Conservation (phyloP, 2,888 invertebrate genomes). For the Mythimna impura region DNA sequence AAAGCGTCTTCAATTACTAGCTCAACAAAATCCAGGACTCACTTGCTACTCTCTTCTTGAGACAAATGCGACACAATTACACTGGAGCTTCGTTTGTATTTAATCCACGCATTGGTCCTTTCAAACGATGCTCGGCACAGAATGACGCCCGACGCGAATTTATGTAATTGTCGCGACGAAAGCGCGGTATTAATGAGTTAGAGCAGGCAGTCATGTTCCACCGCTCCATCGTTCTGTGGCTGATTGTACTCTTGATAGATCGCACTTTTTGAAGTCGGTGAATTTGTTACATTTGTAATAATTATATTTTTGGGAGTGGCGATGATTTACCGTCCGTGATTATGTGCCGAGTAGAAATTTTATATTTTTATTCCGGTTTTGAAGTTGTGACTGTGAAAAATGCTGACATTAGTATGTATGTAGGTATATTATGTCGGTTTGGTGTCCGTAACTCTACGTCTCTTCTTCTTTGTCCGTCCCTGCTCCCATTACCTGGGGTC, state of each 20-base stretch:
- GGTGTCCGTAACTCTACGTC: too few relatives aligned
- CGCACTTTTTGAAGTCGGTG: slow-evolving; percentile 24
- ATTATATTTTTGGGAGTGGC: slow-evolving; percentile 14
- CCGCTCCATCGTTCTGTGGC: slow-evolving; percentile 19
- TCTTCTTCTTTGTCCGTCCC: too few relatives aligned
- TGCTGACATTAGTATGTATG: too few relatives aligned
- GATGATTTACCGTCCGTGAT: neutral
- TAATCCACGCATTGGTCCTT: slow-evolving; percentile 29
- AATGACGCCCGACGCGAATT: slow-evolving; percentile 75
- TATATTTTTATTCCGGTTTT: neutral
- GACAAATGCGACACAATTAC: neutral
- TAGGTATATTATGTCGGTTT: too few relatives aligned
- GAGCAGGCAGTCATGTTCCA: slow-evolving; percentile 51
- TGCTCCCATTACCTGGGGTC: too few relatives aligned
- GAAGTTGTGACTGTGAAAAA: slow-evolving; percentile 1
- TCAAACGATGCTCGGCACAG: slow-evolving; percentile 64
- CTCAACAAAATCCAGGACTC: neutral
- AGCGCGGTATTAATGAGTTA: slow-evolving; percentile 80
- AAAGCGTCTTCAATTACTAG: neutral
- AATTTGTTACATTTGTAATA: slow-evolving; percentile 29
- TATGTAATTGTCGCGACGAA: slow-evolving; percentile 80
- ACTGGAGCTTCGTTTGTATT: slow-evolving; percentile 7
- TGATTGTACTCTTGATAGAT: slow-evolving; percentile 58
- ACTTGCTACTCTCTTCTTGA: neutral
- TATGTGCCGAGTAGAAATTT: neutral